Percentiles rank a stretch among this genome's conserved stretches.
Conservation (phyloP, 2,113 vertebrate species). For the Pantherophis guttatus region DNA sequence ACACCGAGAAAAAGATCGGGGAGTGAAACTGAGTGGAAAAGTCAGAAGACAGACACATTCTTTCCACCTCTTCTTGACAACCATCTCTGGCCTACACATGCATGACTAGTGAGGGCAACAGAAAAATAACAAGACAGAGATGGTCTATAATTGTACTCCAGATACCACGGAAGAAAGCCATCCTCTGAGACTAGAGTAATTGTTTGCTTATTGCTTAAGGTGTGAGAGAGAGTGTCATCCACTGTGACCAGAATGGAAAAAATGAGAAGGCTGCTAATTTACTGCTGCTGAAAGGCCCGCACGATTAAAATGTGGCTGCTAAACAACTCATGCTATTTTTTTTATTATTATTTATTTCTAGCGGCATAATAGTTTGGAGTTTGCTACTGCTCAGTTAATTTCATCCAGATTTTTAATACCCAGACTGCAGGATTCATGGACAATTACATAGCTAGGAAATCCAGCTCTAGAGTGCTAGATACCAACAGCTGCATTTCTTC, state of each 20-base stretch:
- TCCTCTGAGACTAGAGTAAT: constrained; percentile 33
- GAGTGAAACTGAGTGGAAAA: constrained; percentile 4
- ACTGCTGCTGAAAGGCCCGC: background rate
- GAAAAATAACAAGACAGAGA: constrained; percentile 24
- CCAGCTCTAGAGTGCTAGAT: constrained; percentile 43
- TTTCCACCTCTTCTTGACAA: background rate
- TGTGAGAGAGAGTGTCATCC: constrained; percentile 22
- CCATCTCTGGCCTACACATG: constrained; percentile 1
- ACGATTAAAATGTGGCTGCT: constrained; percentile 20
- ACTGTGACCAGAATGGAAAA: constrained; percentile 28
- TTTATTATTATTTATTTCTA: background rate
- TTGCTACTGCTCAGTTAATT: constrained; percentile 47
- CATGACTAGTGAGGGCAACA: background rate
- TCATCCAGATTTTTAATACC: constrained; percentile 34
- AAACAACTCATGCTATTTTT: constrained; percentile 23
- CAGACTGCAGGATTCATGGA: constrained; percentile 42
- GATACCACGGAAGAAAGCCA: constrained; percentile 26
- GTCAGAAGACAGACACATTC: constrained; percentile 6
- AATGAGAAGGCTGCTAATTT: constrained; percentile 26
- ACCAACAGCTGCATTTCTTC: constrained; percentile 25
- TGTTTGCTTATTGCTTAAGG: constrained; percentile 49
- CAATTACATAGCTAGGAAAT: constrained; percentile 52
- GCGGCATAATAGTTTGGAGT: background rate
- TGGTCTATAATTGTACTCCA: constrained; percentile 22
- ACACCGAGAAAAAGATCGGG: rapidly evolving